Evolutionary conservation across 2,113 vertebrate genomes (phyloP).

Genomic region (Salvator merianae): DNA sequence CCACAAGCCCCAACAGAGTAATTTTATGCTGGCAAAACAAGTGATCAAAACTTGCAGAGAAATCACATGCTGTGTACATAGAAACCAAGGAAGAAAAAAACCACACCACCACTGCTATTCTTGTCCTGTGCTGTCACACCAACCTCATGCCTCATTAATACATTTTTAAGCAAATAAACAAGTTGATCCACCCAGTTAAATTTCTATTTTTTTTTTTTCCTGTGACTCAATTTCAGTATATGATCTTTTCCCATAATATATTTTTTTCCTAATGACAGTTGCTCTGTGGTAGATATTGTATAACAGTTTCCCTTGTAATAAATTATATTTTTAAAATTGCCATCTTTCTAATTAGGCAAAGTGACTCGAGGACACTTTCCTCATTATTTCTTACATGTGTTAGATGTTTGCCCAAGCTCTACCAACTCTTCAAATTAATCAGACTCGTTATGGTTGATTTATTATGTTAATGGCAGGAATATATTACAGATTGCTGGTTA

Average conservation of each 20-base stretch:
- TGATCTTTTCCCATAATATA: background rate
- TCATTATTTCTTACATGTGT: background rate
- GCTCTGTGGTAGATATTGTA: background rate
- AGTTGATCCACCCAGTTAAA: background rate
- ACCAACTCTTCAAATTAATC: background rate
- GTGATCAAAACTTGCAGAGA: constrained; percentile 39
- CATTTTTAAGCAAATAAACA: background rate
- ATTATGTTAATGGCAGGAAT: background rate
- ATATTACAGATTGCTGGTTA: constrained; percentile 22
- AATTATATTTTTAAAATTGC: background rate
- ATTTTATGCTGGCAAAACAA: constrained; percentile 47
- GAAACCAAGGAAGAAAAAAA: background rate
- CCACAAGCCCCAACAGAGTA: constrained; percentile 12
- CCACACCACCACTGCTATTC: background rate
- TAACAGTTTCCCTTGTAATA: background rate
- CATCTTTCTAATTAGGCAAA: background rate
- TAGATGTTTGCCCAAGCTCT: constrained; percentile 12
- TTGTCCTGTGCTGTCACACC: background rate
- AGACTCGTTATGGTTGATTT: background rate
- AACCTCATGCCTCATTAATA: constrained; percentile 20
- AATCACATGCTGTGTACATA: background rate
- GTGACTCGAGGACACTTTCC: background rate
- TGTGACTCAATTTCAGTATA: background rate
- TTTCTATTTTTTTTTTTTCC: background rate
- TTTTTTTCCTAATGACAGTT: background rate